These are phyloP conservation scores for Plebejus melissa DNA, from an alignment of 2,888 invertebrate species.

Conservation along the genomic window DNA sequence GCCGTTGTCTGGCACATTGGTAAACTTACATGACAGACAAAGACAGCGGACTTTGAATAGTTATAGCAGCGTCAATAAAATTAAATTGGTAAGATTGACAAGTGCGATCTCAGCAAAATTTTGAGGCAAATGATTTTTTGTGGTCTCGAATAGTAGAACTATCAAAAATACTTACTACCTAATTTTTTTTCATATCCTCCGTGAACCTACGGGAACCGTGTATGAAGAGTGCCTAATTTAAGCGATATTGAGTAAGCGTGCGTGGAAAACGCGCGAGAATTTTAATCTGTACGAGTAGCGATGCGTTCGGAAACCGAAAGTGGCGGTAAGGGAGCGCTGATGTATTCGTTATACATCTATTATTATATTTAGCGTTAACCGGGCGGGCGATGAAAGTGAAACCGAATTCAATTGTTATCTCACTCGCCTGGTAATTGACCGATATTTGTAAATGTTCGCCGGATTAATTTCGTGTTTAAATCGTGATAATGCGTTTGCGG, in stretches of 20 bases:
- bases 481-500: conserved; percentile 31
- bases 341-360: conserved; percentile 64
- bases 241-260: conserved; percentile 39
- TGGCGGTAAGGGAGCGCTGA: conserved; percentile 64
- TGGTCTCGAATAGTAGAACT: no score
- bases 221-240: conserved; percentile 39
- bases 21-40: no score
- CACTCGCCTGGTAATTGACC: conserved; percentile 58
- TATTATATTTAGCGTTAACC: conserved; percentile 73
- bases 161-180: no score
- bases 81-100: no score
- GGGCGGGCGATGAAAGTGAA: conserved; percentile 66
- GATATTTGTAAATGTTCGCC: conserved; percentile 69
- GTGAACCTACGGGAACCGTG: background rate
- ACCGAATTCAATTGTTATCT: conserved; percentile 74
- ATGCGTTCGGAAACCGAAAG: conserved; percentile 63
- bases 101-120: no score
- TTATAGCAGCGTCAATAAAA: no score
- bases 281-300: conserved; percentile 38
- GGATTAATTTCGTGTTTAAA: conserved; percentile 57
- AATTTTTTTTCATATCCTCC: background rate
- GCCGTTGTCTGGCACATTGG: no score
- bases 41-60: no score
- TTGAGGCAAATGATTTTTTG: no score
- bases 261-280: conserved; percentile 39